Conservation (phyloP, 64 coral and sea anemone genomes). For the Orbicella faveolata region DNA sequence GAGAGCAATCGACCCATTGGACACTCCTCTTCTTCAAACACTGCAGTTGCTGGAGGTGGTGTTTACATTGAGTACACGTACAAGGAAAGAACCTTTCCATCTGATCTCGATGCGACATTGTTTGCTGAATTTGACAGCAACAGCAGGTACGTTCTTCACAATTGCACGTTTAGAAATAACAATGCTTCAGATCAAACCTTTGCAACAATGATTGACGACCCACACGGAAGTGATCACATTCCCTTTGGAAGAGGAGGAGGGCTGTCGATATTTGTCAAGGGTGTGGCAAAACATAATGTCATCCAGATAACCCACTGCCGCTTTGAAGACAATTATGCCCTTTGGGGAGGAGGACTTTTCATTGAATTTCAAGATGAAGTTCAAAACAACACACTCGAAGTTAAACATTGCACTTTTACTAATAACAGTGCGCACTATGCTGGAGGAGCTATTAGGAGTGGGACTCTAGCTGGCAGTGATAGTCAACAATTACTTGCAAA, state of each 20-base stretch:
- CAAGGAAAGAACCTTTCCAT: conserved; percentile 26
- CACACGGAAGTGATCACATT: background rate
- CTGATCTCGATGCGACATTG: background rate
- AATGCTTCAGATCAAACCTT: background rate
- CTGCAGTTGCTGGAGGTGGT: conserved; percentile 44
- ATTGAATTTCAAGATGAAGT: conserved; percentile 49
- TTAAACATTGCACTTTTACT: conserved; percentile 12
- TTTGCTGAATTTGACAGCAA: background rate
- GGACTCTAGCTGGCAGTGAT: conserved; percentile 9
- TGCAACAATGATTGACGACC: background rate
- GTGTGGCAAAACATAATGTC: conserved; percentile 50
- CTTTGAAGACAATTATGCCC: conserved; percentile 42
- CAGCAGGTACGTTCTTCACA: conserved; percentile 11
- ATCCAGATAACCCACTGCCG: conserved; percentile 49
- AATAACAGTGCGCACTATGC: conserved; percentile 32
- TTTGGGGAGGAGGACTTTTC: conserved; percentile 68
- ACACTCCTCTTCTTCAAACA: background rate
- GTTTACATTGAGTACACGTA: conserved; percentile 46
- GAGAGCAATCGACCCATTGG: conserved; percentile 12
- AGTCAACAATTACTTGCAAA: conserved; percentile 8
- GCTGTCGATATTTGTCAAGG: conserved; percentile 46
- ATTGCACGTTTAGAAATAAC: conserved; percentile 33
- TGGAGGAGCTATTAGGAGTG: conserved; percentile 63
- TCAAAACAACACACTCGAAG: conserved; percentile 14
- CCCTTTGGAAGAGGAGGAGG: conserved; percentile 56